phyloP scores from a whole-genome alignment of 2,797 vertebrate genomes.

The Dipus sagitta region DNA sequence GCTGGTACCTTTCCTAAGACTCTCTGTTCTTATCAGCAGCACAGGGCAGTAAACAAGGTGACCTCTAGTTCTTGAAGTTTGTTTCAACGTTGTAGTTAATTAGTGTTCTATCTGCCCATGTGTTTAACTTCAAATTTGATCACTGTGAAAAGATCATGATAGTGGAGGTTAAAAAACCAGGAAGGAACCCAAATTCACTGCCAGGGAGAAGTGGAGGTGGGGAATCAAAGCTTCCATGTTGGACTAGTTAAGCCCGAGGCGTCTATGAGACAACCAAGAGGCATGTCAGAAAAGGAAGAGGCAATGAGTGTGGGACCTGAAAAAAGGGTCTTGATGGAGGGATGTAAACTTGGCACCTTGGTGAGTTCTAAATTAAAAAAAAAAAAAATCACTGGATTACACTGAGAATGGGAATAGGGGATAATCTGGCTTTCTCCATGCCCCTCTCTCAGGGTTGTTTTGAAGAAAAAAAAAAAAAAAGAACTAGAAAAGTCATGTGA shows the following conservation, averaged over 20 bases:
- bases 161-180: background rate
- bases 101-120: background rate
- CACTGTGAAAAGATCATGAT: background rate
- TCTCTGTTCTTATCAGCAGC: background rate
- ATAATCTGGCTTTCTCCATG: background rate
- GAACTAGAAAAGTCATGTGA: background rate
- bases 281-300: background rate
- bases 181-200: too few species aligned
- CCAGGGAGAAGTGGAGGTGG: background rate
- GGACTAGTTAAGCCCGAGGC: background rate
- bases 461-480: background rate
- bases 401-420: background rate
- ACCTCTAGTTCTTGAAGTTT: constrained; percentile 2
- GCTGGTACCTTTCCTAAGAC: background rate
- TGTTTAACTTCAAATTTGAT: constrained; percentile 22
- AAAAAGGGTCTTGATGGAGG: background rate
- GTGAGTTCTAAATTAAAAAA: background rate
- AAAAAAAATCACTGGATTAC: too few species aligned
- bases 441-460: background rate
- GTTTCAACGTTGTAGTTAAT: background rate
- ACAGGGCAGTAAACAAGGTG: background rate
- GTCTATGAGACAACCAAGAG: background rate
- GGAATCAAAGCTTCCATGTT: background rate
- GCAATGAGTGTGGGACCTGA: background rate
- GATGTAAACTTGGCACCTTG: background rate